These are phyloP conservation scores for Dolichallabes microphthalmus DNA, from an alignment of 2,113 vertebrate species.

Conservation along the genomic window DNA sequence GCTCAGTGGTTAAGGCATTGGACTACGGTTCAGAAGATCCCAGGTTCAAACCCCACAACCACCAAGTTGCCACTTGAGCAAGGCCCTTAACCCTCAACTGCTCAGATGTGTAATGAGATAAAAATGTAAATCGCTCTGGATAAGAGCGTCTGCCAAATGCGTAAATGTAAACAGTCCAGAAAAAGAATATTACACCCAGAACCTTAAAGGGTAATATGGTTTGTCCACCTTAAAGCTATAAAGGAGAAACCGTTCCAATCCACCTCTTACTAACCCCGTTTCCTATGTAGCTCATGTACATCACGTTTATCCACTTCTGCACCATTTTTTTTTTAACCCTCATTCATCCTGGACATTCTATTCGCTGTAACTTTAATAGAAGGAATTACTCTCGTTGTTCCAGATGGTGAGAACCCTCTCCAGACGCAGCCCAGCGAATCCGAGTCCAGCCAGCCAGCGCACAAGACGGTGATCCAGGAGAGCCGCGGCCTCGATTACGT, in stretches of 20 bases:
- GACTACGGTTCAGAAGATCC: too few relatives aligned
- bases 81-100: too few relatives aligned
- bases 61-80: too few relatives aligned
- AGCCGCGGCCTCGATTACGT: conserved; percentile 79
- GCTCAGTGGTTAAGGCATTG: too few relatives aligned
- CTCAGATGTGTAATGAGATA: too few relatives aligned
- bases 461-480: conserved; percentile 79
- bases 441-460: conserved; percentile 78
- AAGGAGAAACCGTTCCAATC: background rate
- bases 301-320: background rate
- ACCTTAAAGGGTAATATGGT: background rate
- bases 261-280: background rate
- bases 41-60: too few relatives aligned
- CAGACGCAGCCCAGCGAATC: conserved; percentile 78
- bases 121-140: too few relatives aligned
- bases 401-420: conserved; percentile 85
- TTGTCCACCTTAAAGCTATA: background rate
- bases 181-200: background rate
- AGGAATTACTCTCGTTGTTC: conserved; percentile 37
- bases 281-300: background rate
- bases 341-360: background rate
- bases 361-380: background rate
- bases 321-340: background rate
- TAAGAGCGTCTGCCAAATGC: too few relatives aligned
- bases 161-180: background rate